These are phyloP conservation scores for Crotalus helleri DNA, from an alignment of 2,113 vertebrate genomes.

Conservation along the genomic window DNA sequence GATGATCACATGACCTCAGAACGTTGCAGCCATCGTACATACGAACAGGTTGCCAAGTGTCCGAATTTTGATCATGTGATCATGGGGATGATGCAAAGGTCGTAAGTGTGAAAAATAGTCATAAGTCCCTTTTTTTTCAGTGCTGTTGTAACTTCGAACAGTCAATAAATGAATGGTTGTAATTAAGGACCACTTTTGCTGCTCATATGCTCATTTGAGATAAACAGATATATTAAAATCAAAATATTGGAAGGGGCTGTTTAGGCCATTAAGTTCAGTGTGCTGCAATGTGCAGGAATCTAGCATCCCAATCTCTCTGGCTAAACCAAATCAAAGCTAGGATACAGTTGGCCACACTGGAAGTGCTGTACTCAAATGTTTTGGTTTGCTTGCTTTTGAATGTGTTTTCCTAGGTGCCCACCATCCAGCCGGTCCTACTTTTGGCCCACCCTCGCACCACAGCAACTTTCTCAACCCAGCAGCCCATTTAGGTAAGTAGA, in stretches of 20 bases:
- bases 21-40: not conserved
- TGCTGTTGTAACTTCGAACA: not conserved
- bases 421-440: slow-evolving; percentile 84
- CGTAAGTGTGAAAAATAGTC: not conserved
- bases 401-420: slow-evolving; percentile 78
- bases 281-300: not conserved
- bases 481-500: slow-evolving; percentile 85
- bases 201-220: not conserved
- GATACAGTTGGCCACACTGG: not conserved
- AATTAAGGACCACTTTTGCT: not conserved
- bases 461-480: slow-evolving; percentile 90
- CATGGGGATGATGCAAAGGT: not conserved
- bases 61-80: not conserved
- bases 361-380: not conserved
- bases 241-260: not conserved
- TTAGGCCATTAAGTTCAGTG: not conserved
- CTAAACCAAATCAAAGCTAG: not conserved
- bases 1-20: not conserved
- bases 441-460: slow-evolving; percentile 89
- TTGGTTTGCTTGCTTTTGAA: slow-evolving; percentile 11
- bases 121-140: not conserved
- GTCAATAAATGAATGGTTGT: not conserved
- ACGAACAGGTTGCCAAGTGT: not conserved
- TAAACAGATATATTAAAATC: not conserved
- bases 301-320: not conserved